Conservation (phyloP, 2,888 invertebrate genomes). For the Myopa testacea region DNA sequence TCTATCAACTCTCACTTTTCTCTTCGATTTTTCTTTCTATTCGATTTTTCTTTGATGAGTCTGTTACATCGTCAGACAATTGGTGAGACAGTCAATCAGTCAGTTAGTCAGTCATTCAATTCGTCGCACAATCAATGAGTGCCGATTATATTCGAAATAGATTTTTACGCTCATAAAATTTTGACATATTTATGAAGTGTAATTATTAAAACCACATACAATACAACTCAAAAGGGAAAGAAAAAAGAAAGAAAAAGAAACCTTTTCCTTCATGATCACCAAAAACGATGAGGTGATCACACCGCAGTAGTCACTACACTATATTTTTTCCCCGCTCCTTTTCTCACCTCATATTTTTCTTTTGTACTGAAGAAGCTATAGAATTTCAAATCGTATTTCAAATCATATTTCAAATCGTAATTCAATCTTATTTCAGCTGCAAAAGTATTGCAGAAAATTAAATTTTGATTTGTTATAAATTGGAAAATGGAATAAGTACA, state of each 20-base stretch:
- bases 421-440: constrained; percentile 27
- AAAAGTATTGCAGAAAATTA: constrained; percentile 28
- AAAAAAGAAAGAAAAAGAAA: background rate
- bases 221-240: background rate
- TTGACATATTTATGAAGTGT: constrained; percentile 64
- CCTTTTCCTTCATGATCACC: background rate
- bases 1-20: too few relatives aligned
- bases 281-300: too few relatives aligned
- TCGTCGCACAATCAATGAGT: background rate
- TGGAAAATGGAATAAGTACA: background rate
- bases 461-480: constrained; percentile 24
- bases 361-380: background rate
- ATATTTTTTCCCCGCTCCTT: background rate
- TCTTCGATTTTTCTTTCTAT: too few relatives aligned
- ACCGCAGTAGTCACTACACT: too few relatives aligned
- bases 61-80: too few relatives aligned
- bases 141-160: background rate
- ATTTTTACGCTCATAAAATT: constrained; percentile 42
- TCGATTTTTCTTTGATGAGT: too few relatives aligned
- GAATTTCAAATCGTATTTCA: background rate
- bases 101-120: background rate
- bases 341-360: constrained; percentile 4
- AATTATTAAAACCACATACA: constrained; percentile 47
- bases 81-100: too few relatives aligned
- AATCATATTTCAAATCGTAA: background rate